These are phyloP conservation scores for Saimiri boliviensis DNA, from an alignment of 2,113 vertebrate species.

Conservation along the genomic window DNA sequence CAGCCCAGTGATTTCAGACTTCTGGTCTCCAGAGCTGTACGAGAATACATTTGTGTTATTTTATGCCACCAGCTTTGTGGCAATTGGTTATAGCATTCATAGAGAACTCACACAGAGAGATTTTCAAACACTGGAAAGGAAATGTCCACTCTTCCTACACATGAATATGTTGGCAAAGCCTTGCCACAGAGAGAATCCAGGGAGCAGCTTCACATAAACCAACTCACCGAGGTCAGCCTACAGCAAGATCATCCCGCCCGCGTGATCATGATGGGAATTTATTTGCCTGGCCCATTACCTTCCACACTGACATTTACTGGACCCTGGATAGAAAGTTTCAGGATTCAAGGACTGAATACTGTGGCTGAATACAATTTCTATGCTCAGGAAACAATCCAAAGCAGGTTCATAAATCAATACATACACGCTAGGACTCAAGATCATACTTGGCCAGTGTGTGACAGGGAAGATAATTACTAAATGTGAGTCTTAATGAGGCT, in stretches of 20 bases:
- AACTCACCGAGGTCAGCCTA: background rate
- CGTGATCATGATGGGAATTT: background rate
- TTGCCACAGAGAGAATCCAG: background rate
- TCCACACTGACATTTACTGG: background rate
- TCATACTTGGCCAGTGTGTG: background rate
- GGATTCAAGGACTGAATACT: background rate
- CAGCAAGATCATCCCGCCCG: rapidly evolving
- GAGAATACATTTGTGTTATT: background rate
- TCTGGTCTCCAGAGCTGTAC: background rate
- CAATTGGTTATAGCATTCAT: background rate
- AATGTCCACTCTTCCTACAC: background rate
- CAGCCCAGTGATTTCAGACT: background rate
- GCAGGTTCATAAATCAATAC: conserved; percentile 21
- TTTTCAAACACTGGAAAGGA: background rate
- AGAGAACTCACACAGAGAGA: background rate
- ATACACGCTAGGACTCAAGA: background rate
- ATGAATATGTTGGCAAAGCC: background rate
- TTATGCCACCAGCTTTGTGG: background rate
- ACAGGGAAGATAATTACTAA: background rate
- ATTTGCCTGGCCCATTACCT: background rate
- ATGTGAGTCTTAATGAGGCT: background rate
- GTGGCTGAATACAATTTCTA: background rate
- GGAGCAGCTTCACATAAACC: background rate
- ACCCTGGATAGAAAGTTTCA: background rate
- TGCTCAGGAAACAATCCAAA: background rate